Percentiles rank a stretch among this genome's conserved stretches.
Evolutionary conservation across 2,888 invertebrate species (phyloP).

Genomic region (Notodonta ziczac): DNA sequence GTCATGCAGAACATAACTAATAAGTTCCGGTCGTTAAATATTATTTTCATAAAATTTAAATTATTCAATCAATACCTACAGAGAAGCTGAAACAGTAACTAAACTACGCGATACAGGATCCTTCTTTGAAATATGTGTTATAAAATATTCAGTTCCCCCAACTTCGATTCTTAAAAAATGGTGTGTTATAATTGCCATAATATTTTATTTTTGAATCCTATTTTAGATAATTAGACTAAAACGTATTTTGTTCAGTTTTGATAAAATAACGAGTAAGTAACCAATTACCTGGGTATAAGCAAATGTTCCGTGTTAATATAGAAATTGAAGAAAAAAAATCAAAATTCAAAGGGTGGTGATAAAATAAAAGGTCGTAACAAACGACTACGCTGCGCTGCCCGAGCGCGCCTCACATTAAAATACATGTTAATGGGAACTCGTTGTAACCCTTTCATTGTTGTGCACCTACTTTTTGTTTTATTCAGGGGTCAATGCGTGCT

Average conservation of each 20-base stretch:
- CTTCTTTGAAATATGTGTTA: no score
- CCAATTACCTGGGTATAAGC: constrained; percentile 4
- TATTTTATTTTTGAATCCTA: no score
- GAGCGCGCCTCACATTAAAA: constrained; percentile 71
- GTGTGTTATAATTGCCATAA: no score
- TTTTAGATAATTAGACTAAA: no score
- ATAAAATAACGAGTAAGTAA: background rate
- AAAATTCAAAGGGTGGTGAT: constrained; percentile 54
- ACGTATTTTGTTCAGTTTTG: no score
- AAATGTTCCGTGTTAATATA: constrained; percentile 26
- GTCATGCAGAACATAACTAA: constrained; percentile 4
- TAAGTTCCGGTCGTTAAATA: constrained; percentile 6
- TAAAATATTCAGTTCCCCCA: no score
- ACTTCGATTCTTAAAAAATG: no score
- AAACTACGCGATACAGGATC: no score
- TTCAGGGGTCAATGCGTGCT: constrained; percentile 78
- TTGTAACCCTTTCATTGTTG: constrained; percentile 77
- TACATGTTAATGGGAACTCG: constrained; percentile 74
- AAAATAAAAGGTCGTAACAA: constrained; percentile 74
- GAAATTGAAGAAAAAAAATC: constrained; percentile 47
- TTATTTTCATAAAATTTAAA: background rate
- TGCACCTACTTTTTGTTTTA: constrained; percentile 75
- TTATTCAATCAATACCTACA: no score
- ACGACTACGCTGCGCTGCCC: constrained; percentile 75
- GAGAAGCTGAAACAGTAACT: no score